Base-by-base conservation (phyloP, 2,888 invertebrate species). In the Eretmocerus hayati region DNA sequence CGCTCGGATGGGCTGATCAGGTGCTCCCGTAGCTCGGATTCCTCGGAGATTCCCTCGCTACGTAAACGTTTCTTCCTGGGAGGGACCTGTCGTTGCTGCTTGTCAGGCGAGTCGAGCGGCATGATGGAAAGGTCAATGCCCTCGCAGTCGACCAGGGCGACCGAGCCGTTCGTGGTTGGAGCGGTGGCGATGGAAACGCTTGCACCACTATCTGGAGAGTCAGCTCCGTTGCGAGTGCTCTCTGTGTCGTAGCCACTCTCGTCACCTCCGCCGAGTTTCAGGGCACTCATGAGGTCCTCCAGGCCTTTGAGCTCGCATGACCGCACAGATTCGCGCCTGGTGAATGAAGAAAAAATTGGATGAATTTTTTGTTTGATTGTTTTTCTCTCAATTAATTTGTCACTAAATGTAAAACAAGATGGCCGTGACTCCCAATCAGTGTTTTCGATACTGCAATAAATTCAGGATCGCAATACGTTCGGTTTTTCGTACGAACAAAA, bases 241-340 rank as follows among this genome's bases (percentile, higher is more conserved):
- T 80, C 80, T 37, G 77, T 78, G 53, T 79, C 80, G 59, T 81
- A 80, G 15, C 79, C 80, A 37, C 58, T 57, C 62, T 80, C 80
- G 56, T 79, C 79, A 56, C 79, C 78, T 9, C 74, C 72, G 47
- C 67, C 69, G 4, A 73, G 52, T 38, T 67, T 62, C 26, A 74
- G 53, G 18, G 69, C 65, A 52, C 57, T 68, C 61, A 71, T 64
- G 16, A 74, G 57, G 18, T 69, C 67, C 36, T 70, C 69, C 26
- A 70, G 36, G 9, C 62, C 65, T 5, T 55, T 59, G n/a, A n/a
- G n/a, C n/a, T n/a, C n/a, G n/a, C n/a, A n/a, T n/a, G n/a, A n/a
- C n/a, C n/a, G n/a, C n/a, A n/a, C n/a, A n/a, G n/a, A n/a, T n/a
- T n/a, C n/a, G n/a, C n/a, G n/a, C n/a, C n/a, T n/a, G n/a, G n/a